A percentile compares a stretch with the other conserved stretches of the same genome.
These are phyloP conservation scores for Prorops nasuta DNA, from an alignment of 1,140 invertebrate species.

Conservation along the genomic window DNA sequence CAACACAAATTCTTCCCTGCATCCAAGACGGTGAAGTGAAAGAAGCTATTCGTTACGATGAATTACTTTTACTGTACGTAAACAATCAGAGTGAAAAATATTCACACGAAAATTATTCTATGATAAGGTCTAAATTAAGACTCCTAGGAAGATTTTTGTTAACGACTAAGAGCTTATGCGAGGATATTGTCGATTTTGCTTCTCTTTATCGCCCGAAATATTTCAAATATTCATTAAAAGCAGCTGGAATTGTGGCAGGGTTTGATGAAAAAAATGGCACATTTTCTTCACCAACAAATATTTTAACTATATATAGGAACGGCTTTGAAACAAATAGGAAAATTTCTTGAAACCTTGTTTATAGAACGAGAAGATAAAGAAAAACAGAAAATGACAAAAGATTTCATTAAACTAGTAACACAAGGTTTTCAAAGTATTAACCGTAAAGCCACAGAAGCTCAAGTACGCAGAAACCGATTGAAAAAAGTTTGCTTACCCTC, in stretches of 20 bases:
- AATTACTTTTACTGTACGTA: conserved; percentile 18
- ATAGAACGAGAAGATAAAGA: conserved; percentile 12
- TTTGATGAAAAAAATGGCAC: conserved; percentile 3
- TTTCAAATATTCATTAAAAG: conserved; percentile 10
- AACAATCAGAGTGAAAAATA: conserved; percentile 23
- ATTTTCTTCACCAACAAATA: conserved; percentile 8
- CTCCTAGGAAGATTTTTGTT: conserved; percentile 9
- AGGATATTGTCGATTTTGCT: conserved; percentile 12
- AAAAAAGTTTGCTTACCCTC: conserved; percentile 20
- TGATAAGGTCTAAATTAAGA: conserved; percentile 14
- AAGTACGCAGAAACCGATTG: conserved; percentile 12
- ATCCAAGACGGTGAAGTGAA: conserved; percentile 10
- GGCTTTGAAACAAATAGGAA: conserved; percentile 10
- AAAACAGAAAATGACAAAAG: conserved; percentile 13
- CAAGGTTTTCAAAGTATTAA: no score
- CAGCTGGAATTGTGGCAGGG: conserved; percentile 10
- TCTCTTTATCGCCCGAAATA: conserved; percentile 17
- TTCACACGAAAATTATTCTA: conserved; percentile 9
- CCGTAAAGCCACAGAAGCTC: conserved; percentile 22
- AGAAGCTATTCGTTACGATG: conserved; percentile 15
- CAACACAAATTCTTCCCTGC: conserved; percentile 12
- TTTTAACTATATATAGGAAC: conserved; percentile 8
- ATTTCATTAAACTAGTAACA: not conserved
- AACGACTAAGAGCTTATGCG: conserved; percentile 7
- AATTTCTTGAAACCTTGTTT: not conserved